These are phyloP conservation scores for Bombus haemorrhoidalis DNA, from an alignment of 1,140 invertebrate species.

Conservation along the genomic window DNA sequence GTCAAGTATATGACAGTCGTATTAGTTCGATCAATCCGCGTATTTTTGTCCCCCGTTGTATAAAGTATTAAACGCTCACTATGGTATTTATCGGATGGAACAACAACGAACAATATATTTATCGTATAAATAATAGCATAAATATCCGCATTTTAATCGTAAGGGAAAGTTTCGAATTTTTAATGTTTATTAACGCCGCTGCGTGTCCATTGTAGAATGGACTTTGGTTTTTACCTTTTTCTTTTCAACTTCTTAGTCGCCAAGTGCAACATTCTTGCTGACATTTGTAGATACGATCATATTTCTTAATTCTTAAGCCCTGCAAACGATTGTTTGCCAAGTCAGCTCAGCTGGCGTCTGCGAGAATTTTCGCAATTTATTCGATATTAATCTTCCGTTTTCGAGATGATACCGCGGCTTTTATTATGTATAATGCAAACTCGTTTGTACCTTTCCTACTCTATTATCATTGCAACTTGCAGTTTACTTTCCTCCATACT, in stretches of 20 bases:
- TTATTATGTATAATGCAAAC: not conserved
- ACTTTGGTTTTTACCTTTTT: not conserved
- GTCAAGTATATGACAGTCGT: no score
- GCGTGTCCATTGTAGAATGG: not conserved
- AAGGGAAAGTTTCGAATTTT: not conserved
- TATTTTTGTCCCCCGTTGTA: no score
- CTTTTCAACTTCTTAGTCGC: not conserved
- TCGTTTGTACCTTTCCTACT: constrained; percentile 12
- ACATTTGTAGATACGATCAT: not conserved
- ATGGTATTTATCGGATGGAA: no score
- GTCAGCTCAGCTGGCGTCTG: not conserved
- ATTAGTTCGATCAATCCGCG: no score
- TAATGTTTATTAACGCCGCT: not conserved
- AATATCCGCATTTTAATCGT: not conserved
- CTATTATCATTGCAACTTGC: not conserved
- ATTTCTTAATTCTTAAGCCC: not conserved
- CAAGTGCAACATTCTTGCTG: no score
- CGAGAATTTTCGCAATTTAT: constrained; percentile 5
- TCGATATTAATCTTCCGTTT: constrained; percentile 23
- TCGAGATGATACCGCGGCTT: not conserved
- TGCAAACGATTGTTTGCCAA: not conserved
- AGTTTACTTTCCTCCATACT: not conserved
- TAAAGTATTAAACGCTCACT: not conserved
- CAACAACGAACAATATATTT: not conserved
- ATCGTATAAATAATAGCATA: not conserved